Base-by-base conservation (phyloP, 2,888 invertebrate species). In the Catocala nupta region DNA sequence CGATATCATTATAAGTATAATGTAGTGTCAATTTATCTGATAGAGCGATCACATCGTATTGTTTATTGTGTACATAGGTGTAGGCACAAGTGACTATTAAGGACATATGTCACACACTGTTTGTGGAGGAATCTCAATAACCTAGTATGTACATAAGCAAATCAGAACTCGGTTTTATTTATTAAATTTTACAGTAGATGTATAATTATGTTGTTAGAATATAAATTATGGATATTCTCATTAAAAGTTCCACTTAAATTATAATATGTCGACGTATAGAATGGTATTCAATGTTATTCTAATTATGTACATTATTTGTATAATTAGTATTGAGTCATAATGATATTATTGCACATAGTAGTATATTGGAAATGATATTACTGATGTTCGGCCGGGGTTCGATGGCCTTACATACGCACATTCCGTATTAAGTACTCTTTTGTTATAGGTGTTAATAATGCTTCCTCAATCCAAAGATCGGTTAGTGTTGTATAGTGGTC, bases 391-490 rank as follows among this genome's bases (percentile, higher is more conserved):
- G 68, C 56, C 62, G 50, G 36, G 48, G 72, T 68, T 60, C 42
- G 52, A 39, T 43, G 63, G 45, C 42, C 62, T 61, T 59, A 54
- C 53, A 71, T 81, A 89, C 91, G 91, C 91, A 92, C 92, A 92
- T 90, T 89, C 89, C 89, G 74, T 77, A 75, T 77, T 79, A 80
- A 53, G 64, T 77, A 77, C 77, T 73, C 72, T 81, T 82, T 83
- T 81, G 80, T 87, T 86, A 75, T 87, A 85, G 73, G 76, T 68
- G 67, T 68, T 81, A 80, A 78, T 81, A 78, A 79, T 81, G 82
- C 83, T 87, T 86, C 81, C 83, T 86, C 86, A 88, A 86, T 89
- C 92, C 93, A 92, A 92, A 92, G 90, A 90, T 90, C 88, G 84
- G 86, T 83, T 85, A 81, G 81, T 83, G 77, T 81, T 25, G 25